These are phyloP conservation scores for Bombus sylvicola DNA, from an alignment of 1,140 invertebrate genomes.

Conservation along the genomic window DNA sequence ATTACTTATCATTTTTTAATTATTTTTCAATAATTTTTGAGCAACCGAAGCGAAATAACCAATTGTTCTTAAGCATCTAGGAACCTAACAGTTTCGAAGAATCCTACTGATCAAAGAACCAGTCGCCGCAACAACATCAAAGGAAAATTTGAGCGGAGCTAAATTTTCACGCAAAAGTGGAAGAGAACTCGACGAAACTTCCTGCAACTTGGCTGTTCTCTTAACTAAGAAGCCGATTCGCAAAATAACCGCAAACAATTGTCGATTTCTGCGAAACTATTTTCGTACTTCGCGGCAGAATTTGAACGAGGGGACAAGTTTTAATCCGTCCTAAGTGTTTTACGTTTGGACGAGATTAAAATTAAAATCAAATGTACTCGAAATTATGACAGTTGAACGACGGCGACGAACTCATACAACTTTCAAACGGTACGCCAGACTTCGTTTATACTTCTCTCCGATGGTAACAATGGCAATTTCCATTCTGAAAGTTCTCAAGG, in stretches of 20 bases:
- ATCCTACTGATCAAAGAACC: not conserved
- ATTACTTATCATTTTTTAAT: not conserved
- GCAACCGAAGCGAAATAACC: not conserved
- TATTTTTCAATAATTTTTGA: not conserved
- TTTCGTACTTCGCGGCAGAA: not conserved
- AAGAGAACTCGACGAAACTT: not conserved
- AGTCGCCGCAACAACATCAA: not conserved
- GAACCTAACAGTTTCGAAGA: not conserved
- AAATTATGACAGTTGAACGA: slow-evolving; percentile 9
- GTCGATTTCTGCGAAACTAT: not conserved
- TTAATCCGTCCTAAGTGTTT: not conserved
- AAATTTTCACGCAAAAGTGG: not conserved
- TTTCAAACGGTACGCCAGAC: not conserved
- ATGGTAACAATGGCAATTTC: not conserved
- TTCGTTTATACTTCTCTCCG: slow-evolving; percentile 29
- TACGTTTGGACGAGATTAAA: not conserved
- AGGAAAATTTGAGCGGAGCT: not conserved
- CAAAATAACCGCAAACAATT: slow-evolving; percentile 16
- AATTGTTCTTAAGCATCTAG: not conserved
- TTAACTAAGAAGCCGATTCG: not conserved
- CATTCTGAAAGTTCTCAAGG: slow-evolving; percentile 12
- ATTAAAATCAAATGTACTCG: slow-evolving; percentile 14
- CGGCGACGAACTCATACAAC: not conserved
- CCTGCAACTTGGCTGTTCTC: not conserved
- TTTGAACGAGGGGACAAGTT: not conserved